Base-by-base conservation (phyloP, 2,888 invertebrate genomes). In the Byasa hedistus region DNA sequence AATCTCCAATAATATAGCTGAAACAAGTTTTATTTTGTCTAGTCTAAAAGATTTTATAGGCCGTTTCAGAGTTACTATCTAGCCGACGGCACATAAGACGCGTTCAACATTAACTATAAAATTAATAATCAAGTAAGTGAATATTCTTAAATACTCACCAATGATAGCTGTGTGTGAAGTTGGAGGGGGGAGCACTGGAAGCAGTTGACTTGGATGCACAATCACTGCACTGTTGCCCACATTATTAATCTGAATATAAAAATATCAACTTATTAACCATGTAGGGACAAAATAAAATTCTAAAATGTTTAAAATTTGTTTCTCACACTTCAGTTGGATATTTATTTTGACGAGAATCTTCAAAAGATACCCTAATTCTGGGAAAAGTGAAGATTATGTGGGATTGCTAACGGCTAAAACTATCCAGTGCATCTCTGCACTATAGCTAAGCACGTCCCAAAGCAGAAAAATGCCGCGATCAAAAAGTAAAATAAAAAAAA, bases 161-260 rank as follows among this genome's bases (percentile, higher is more conserved):
- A 91, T 89, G 67, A 91, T 91, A 61, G 87, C 83, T 1, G 91
- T 88, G 74, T 91, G 91, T 15, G 89, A 86, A 7, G 89, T 87
- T 5, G 91, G 91, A 56, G 92, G 92, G 22, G 95, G 95, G 76
- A 96, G 80, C 44, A 96, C 94, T 22, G 96, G 96, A 73, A 96
- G 90, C 77, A 97, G 87, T 81, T 97, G 96, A 70, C 95, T 96
- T 39, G 96, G 96, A 76, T 96, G 95, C 61, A 96, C 96, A 80
- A 96, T 96, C 65, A 96, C 96, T 66, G 96, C 96, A 79, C 90
- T 91, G 69, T 77, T 88, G 74, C 85, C 88, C 51, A 86, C 79
- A 70, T 85, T 89, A 71, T 87, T 90, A 67, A 89, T 77, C 89
- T 91, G 76, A 2, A 76, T 76, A 27, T 63, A 19, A 5, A 51